phyloP scores from a whole-genome alignment of 2,888 invertebrate species.

The Drosophila quinaria region DNA sequence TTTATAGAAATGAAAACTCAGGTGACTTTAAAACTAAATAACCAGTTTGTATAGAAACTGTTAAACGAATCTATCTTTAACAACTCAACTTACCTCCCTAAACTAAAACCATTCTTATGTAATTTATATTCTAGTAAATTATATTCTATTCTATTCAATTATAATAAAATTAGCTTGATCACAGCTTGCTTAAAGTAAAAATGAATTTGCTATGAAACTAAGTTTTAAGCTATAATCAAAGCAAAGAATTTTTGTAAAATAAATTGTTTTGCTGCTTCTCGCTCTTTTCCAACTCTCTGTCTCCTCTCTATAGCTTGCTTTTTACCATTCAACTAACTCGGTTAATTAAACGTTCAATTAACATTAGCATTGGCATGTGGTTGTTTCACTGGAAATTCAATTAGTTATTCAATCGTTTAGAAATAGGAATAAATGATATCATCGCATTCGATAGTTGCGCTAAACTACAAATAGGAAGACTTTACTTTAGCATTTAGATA shows the following conservation, averaged over 20 bases:
- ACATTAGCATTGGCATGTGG: slow-evolving; percentile 45
- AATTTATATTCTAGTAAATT: too few species aligned
- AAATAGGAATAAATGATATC: slow-evolving; percentile 45
- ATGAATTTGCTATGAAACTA: not conserved
- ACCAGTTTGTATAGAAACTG: not conserved
- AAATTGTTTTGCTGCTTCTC: not conserved
- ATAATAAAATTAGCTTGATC: too few species aligned
- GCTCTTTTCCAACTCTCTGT: not conserved
- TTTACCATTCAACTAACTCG: not conserved
- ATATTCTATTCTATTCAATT: too few species aligned
- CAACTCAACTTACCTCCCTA: not conserved
- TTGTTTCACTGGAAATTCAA: slow-evolving; percentile 28
- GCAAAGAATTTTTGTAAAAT: not conserved
- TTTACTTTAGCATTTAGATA: too few species aligned
- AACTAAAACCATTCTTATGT: too few species aligned
- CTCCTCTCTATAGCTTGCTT: not conserved
- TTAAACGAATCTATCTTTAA: too few species aligned
- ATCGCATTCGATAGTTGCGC: slow-evolving; percentile 16
- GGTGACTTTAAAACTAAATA: too few species aligned
- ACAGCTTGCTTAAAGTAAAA: not conserved
- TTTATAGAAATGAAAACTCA: not conserved
- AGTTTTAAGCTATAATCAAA: not conserved
- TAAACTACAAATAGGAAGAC: slow-evolving; percentile 27
- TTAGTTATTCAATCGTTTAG: slow-evolving; percentile 1
- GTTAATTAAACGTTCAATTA: slow-evolving; percentile 18